A percentile compares a stretch with the other conserved stretches of the same genome.
Conservation (phyloP, 2,888 invertebrate species). For the Lasioglossum calceatum region DNA sequence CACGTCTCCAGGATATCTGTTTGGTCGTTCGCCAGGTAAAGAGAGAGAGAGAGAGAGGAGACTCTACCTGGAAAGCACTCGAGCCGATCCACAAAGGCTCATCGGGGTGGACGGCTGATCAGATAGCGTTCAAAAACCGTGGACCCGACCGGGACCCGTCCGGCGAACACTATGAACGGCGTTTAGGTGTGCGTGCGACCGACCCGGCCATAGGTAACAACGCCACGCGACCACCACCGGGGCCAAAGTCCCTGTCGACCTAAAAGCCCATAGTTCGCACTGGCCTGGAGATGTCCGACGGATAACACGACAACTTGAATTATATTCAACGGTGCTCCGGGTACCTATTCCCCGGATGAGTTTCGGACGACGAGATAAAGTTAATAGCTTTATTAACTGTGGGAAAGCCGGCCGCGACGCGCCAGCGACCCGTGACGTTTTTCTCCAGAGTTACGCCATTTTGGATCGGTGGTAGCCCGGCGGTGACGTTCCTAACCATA, state of each 20-base stretch:
- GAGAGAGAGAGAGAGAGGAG: neutral
- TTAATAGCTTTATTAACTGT: constrained; percentile 84
- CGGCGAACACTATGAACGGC: constrained; percentile 26
- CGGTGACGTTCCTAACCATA: neutral
- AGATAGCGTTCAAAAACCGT: constrained; percentile 79
- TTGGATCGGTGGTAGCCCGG: neutral
- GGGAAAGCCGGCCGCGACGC: constrained; percentile 73
- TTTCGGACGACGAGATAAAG: constrained; percentile 77
- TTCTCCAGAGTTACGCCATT: constrained; percentile 8
- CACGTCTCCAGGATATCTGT: neutral
- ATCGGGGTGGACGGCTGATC: constrained; percentile 80
- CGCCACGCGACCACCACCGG: constrained; percentile 81
- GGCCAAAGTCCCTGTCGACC: constrained; percentile 78
- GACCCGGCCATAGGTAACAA: constrained; percentile 70
- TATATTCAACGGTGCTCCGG: constrained; percentile 77
- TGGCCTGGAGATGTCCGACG: constrained; percentile 74
- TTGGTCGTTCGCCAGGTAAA: constrained; percentile 35
- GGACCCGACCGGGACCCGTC: constrained; percentile 1
- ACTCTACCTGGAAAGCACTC: constrained; percentile 41
- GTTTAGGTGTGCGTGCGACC: constrained; percentile 36
- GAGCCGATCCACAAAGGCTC: constrained; percentile 59
- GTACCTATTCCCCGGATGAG: constrained; percentile 74
- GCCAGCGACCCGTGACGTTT: constrained; percentile 33
- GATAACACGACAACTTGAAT: constrained; percentile 81
- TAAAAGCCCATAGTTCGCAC: constrained; percentile 77